Percentiles rank a stretch among this genome's conserved stretches.
Conservation (phyloP, 2,113 vertebrate species). For the Tyrannus savana region DNA sequence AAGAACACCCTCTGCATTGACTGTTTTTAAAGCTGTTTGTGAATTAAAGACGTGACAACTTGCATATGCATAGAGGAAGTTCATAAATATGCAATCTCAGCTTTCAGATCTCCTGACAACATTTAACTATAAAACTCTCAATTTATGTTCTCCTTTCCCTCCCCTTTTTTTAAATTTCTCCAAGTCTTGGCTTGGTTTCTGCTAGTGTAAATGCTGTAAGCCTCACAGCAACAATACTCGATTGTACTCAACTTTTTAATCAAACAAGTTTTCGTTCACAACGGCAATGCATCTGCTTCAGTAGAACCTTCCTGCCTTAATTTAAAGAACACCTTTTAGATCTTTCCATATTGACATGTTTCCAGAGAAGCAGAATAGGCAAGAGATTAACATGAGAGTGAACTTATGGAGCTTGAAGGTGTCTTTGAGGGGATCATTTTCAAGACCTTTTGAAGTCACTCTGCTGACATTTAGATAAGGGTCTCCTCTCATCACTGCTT, state of each 20-base stretch:
- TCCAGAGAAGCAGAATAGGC: not conserved
- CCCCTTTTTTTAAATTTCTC: not conserved
- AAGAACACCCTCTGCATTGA: not conserved
- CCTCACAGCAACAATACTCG: not conserved
- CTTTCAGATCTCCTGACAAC: not conserved
- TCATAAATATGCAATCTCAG: rapidly evolving
- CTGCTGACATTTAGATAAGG: not conserved
- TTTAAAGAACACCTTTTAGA: not conserved
- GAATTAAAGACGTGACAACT: not conserved
- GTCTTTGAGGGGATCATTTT: not conserved
- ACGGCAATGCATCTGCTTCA: not conserved
- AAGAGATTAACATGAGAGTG: not conserved
- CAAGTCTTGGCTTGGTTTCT: not conserved
- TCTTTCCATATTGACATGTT: not conserved
- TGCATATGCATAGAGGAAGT: not conserved
- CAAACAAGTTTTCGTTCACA: not conserved
- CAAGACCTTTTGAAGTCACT: not conserved
- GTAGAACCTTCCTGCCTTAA: not conserved
- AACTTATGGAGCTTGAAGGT: not conserved
- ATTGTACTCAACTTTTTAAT: not conserved
- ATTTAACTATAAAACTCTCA: not conserved
- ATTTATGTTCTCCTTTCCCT: not conserved
- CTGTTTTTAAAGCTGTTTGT: not conserved
- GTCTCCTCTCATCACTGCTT: not conserved
- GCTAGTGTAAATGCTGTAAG: not conserved